Conservation (phyloP, 2,797 vertebrate genomes). For the Acanthurus lineatus region DNA sequence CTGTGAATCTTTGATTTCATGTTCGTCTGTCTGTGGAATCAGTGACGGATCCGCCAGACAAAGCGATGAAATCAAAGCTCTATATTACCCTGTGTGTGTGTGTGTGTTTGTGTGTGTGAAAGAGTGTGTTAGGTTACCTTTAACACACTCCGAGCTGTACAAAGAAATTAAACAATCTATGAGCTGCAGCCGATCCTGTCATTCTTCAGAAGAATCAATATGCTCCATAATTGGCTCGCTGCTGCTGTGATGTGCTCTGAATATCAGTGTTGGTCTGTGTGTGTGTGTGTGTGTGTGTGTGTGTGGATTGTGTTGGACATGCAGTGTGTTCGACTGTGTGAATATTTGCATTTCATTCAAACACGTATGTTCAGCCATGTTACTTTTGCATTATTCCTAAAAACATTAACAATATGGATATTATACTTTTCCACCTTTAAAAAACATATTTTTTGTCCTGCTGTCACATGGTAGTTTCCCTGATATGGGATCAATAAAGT, state of each 20-base stretch:
- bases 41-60: neutral
- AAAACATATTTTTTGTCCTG: too few species aligned
- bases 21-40: too few species aligned
- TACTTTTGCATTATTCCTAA: too few species aligned
- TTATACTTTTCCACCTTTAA: too few species aligned
- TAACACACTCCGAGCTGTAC: slow-evolving; percentile 12
- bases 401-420: too few species aligned
- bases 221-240: slow-evolving; percentile 5
- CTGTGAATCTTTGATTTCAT: neutral
- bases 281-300: neutral
- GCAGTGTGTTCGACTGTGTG: neutral
- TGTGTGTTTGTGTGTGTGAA: too few species aligned
- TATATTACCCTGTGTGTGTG: neutral
- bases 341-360: neutral
- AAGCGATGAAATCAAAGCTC: neutral
- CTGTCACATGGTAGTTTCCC: too few species aligned
- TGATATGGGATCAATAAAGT: too few species aligned
- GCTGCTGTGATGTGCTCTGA: neutral
- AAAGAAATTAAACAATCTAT: neutral
- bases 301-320: neutral
- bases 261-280: neutral
- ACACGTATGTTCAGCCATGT: too few species aligned
- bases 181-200: slow-evolving; percentile 15
- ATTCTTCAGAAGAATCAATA: slow-evolving; percentile 33
- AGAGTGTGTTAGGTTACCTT: neutral